Percentiles rank a stretch among this genome's conserved stretches.
phyloP scores from a whole-genome alignment of 1,140 invertebrate species.

The Temnothorax nylanderi region DNA sequence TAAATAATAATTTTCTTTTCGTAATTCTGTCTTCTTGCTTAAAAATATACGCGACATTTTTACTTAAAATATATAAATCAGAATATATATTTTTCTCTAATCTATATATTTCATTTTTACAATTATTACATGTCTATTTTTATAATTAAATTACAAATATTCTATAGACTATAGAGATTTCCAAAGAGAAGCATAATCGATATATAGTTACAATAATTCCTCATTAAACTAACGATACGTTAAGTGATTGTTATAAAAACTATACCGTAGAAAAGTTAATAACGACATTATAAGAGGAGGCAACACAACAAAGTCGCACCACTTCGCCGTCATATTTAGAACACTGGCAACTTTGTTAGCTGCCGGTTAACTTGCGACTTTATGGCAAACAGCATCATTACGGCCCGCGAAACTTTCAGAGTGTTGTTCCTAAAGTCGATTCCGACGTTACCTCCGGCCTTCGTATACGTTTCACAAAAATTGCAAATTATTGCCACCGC shows the following conservation, averaged over 20 bases:
- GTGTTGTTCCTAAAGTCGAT: slow-evolving; percentile 67
- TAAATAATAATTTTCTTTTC: neutral
- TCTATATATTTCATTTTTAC: neutral
- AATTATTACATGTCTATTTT: neutral
- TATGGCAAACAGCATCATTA: slow-evolving; percentile 45
- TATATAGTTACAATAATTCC: neutral
- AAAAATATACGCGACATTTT: no score
- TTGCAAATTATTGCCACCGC: slow-evolving; percentile 68
- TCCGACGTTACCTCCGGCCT: slow-evolving; percentile 32
- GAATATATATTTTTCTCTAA: no score
- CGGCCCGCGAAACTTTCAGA: slow-evolving; percentile 61
- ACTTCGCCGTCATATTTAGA: slow-evolving; percentile 46
- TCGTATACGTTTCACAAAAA: slow-evolving; percentile 53
- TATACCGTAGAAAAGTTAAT: slow-evolving; percentile 3
- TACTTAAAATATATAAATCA: no score
- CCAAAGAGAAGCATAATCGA: neutral
- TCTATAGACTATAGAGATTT: neutral
- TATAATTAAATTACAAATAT: neutral
- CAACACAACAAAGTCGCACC: slow-evolving; percentile 5
- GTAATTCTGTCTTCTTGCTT: no score
- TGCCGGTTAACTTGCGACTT: slow-evolving; percentile 52
- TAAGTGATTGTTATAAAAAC: neutral
- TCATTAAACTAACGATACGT: neutral
- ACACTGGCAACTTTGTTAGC: slow-evolving; percentile 39
- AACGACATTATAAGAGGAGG: slow-evolving; percentile 5